Conservation (phyloP, 2,797 vertebrate species). For the Pipistrellus nathusii region DNA sequence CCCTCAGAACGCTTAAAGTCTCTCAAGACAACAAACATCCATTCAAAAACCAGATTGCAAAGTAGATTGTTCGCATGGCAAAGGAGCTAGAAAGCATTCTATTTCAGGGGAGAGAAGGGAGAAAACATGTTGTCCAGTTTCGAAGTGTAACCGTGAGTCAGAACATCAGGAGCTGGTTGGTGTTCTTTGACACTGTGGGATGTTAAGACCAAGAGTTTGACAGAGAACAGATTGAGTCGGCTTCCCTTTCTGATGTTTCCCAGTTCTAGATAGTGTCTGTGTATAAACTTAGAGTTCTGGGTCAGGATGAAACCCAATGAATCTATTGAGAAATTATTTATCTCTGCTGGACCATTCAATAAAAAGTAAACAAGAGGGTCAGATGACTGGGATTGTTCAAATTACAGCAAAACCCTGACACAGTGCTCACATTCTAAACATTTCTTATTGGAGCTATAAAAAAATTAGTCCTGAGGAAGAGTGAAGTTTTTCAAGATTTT, state of each 20-base stretch:
- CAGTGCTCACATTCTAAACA: background rate
- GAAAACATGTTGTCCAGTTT: background rate
- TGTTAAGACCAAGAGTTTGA: background rate
- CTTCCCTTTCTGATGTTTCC: background rate
- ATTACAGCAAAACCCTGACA: conserved; percentile 18
- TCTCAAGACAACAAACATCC: background rate
- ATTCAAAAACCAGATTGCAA: background rate
- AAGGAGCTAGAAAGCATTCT: background rate
- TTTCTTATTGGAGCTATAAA: background rate
- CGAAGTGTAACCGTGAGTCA: background rate
- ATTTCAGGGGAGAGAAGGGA: background rate
- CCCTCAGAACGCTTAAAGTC: background rate
- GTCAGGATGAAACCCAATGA: conserved; percentile 42
- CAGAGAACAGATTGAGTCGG: background rate
- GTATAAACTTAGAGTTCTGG: background rate
- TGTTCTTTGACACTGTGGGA: background rate
- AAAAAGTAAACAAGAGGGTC: conserved; percentile 40
- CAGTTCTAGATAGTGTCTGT: background rate
- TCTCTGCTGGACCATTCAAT: conserved; percentile 6
- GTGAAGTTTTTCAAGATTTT: background rate
- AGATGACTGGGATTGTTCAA: background rate
- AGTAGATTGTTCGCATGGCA: background rate
- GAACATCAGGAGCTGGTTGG: no score
- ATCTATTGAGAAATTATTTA: conserved; percentile 47
- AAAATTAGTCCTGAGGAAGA: background rate